Percentiles rank a stretch among this genome's conserved stretches.
Evolutionary conservation across 2,113 vertebrate species (phyloP).

Genomic region (Forbesichthys papilliferus): DNA sequence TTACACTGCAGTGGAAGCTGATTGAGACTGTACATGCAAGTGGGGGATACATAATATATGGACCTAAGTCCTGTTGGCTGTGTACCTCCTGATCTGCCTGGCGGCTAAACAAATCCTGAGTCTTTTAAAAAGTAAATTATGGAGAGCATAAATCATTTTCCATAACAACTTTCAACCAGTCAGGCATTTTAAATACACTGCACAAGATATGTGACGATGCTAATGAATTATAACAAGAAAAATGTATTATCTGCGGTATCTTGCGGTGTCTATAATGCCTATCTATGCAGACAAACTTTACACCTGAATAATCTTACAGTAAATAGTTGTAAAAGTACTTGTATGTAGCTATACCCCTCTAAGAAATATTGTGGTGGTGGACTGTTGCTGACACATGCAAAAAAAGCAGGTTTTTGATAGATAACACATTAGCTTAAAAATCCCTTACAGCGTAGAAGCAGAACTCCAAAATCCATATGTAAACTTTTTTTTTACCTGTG

Average conservation of each 20-base stretch:
- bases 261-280: no score
- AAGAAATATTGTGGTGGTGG: not conserved
- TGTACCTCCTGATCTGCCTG: slow-evolving; percentile 26
- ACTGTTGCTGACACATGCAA: not conserved
- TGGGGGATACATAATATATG: slow-evolving; percentile 52
- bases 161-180: slow-evolving; percentile 56
- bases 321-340: not conserved
- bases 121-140: slow-evolving; percentile 51
- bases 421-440: slow-evolving; percentile 2
- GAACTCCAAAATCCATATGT: slow-evolving; percentile 32
- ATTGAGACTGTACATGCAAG: slow-evolving; percentile 32
- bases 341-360: no score
- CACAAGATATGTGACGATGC: slow-evolving; percentile 7
- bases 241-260: not conserved
- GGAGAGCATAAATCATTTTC: slow-evolving; percentile 55
- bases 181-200: slow-evolving; percentile 14
- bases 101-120: slow-evolving; percentile 48
- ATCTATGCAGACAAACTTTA: not conserved
- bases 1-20: slow-evolving; percentile 4
- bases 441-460: not conserved
- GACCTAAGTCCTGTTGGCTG: slow-evolving; percentile 58
- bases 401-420: slow-evolving; percentile 25
- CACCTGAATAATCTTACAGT: not conserved
- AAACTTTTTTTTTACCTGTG: slow-evolving; percentile 25
- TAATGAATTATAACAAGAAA: slow-evolving; percentile 16